Evolutionary conservation across 2,797 vertebrate genomes (phyloP).

Genomic region (Danio jaintianensis): DNA sequence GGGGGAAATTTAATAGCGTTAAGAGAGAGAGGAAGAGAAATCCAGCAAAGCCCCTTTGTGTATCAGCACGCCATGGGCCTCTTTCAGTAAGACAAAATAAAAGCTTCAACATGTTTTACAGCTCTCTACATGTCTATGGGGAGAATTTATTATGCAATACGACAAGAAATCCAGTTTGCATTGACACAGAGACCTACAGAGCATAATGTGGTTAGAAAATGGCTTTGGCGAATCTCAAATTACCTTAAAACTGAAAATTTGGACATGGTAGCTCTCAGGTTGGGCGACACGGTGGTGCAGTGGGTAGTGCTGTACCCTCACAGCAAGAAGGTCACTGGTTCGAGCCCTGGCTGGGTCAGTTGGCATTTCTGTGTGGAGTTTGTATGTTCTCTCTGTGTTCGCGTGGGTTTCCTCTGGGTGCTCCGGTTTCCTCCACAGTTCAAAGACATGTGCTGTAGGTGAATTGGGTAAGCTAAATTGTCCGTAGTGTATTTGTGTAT

Average conservation of each 20-base stretch:
- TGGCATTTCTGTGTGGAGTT: too few species aligned
- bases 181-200: neutral
- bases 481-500: too few species aligned
- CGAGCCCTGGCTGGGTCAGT: too few species aligned
- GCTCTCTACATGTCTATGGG: neutral
- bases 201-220: neutral
- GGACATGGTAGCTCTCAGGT: neutral
- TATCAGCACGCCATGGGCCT: conserved; percentile 7
- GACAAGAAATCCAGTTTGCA: neutral
- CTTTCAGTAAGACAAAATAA: conserved; percentile 14
- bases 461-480: too few species aligned
- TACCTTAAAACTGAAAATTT: neutral
- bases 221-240: neutral
- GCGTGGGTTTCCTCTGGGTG: too few species aligned
- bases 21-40: conserved; percentile 27
- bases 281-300: too few species aligned
- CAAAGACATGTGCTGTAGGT: too few species aligned
- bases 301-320: too few species aligned
- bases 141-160: neutral
- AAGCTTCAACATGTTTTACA: conserved; percentile 23
- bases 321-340: too few species aligned
- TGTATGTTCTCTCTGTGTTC: too few species aligned
- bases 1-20: conserved; percentile 19
- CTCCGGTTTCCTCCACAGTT: too few species aligned
- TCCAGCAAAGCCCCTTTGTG: conserved; percentile 6